These are phyloP conservation scores for Colius striatus DNA, from an alignment of 2,113 vertebrate species.

Conservation along the genomic window DNA sequence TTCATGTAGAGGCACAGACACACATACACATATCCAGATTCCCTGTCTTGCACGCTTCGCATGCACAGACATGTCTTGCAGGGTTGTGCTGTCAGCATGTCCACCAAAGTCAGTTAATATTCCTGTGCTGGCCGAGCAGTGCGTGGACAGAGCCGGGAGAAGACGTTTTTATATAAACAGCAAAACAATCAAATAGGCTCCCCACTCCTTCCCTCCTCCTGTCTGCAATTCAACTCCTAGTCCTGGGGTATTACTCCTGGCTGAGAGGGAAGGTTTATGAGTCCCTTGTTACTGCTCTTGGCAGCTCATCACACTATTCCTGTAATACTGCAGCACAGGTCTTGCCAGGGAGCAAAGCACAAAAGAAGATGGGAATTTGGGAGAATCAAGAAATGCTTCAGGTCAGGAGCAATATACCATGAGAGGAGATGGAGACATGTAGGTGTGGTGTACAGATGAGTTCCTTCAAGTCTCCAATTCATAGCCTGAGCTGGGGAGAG, in stretches of 20 bases:
- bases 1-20: neutral
- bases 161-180: conserved; percentile 30
- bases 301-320: conserved; percentile 50
- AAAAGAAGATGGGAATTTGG: conserved; percentile 1
- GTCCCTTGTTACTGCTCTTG: conserved; percentile 51
- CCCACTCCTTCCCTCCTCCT: conserved; percentile 27
- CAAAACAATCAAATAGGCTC: conserved; percentile 18
- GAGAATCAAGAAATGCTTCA: conserved; percentile 25
- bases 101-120: neutral
- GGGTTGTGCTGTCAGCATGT: neutral
- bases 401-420: neutral
- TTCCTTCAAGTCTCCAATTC: neutral
- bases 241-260: conserved; percentile 55
- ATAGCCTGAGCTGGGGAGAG: neutral
- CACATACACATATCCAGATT: neutral
- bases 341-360: neutral
- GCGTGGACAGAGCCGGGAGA: neutral
- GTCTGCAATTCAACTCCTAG: conserved; percentile 30
- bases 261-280: conserved; percentile 36
- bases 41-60: neutral
- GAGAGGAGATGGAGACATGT: neutral
- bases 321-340: conserved; percentile 33
- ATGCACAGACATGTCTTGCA: conserved; percentile 14
- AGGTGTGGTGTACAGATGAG: neutral
- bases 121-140: neutral